phyloP scores from a whole-genome alignment of 2,113 vertebrate genomes.

The Melanerpes formicivorus region DNA sequence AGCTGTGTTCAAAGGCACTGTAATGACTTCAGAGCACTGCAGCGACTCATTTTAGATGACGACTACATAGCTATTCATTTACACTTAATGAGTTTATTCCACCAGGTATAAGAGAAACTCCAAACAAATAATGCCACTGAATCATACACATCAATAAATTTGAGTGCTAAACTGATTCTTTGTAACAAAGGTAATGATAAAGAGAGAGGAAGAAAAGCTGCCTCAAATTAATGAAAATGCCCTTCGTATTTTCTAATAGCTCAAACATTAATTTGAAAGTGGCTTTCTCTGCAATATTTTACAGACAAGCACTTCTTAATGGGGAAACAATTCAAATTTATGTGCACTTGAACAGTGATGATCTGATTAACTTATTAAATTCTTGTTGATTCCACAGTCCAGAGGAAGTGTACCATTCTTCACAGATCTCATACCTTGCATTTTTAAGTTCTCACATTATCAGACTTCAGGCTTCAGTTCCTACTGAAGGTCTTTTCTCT shows the following conservation, averaged over 20 bases:
- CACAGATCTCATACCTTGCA: slow-evolving; percentile 65
- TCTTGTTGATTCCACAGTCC: slow-evolving; percentile 81
- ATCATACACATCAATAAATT: slow-evolving; percentile 75
- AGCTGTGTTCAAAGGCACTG: slow-evolving; percentile 71
- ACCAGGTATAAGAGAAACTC: slow-evolving; percentile 75
- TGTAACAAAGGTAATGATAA: slow-evolving; percentile 72
- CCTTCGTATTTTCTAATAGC: slow-evolving; percentile 81
- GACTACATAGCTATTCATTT: slow-evolving; percentile 80
- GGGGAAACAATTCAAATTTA: slow-evolving; percentile 84
- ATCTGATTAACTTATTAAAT: slow-evolving; percentile 86
- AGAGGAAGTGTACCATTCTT: slow-evolving; percentile 76
- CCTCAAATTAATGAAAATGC: slow-evolving; percentile 82
- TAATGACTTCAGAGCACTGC: slow-evolving; percentile 74
- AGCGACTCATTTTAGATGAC: slow-evolving; percentile 76
- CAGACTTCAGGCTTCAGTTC: slow-evolving; percentile 61
- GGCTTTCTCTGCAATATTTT: slow-evolving; percentile 80
- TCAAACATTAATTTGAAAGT: slow-evolving; percentile 81
- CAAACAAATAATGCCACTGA: slow-evolving; percentile 74
- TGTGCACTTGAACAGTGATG: slow-evolving; percentile 75
- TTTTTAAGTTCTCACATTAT: slow-evolving; percentile 69
- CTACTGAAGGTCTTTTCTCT: slow-evolving; percentile 59
- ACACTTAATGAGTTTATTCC: slow-evolving; percentile 79
- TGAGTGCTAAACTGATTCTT: slow-evolving; percentile 68
- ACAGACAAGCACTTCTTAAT: slow-evolving; percentile 81
- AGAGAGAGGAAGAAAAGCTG: slow-evolving; percentile 67